Evolutionary conservation across 2,888 invertebrate species (phyloP), one percentile per base, ranked within the genome.

Genomic region (Tipula lateralis): DNA sequence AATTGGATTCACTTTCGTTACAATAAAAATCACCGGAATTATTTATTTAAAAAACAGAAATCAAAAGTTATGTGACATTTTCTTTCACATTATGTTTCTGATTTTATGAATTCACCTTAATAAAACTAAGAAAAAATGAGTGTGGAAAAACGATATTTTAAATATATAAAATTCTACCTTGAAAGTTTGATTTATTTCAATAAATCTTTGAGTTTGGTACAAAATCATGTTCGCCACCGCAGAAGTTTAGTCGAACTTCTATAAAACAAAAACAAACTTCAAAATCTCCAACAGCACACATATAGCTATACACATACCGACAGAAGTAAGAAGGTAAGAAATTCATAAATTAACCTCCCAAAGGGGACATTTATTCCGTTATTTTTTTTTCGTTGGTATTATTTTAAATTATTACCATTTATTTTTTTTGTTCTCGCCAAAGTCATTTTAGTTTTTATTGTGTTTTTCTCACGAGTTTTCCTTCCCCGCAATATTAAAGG

Each of bases 361-460:
- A 66, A 24, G 66, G 66, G 66, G 66, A 66, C 66, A 66, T 66
- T 66, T 66, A 66, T 66, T 66, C 24, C 24, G 19, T 66, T 66
- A 24, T 24, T 66, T 66, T 39, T 13, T 66, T 66, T 66, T 12
- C 66, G 24, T 66, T 66, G 19, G 9, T 66, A 66, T 66, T 66
- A 66, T 66, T 66, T 66, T 66, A 66, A 66, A 66, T 24, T 66
- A 66, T 66, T 66, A 66, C 66, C 24, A n/a, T 66, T 66, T 24
- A 24, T 24, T 50, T 44, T 44, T 44, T 44, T 66, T 24, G 19
- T 12, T 24, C 9, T 66, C 66, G 24, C 66, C 66, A 66, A 44
- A 44, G 66, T 66, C 66, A 66, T 66, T 66, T 66, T 24, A 66
- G 66, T 66, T 66, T n/a, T 66, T 66, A 66, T 66, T 66, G 66